Evolutionary conservation across 2,888 invertebrate species (phyloP), one percentile per base, ranked within the genome.

Genomic region (Hyppa rectilinea): DNA sequence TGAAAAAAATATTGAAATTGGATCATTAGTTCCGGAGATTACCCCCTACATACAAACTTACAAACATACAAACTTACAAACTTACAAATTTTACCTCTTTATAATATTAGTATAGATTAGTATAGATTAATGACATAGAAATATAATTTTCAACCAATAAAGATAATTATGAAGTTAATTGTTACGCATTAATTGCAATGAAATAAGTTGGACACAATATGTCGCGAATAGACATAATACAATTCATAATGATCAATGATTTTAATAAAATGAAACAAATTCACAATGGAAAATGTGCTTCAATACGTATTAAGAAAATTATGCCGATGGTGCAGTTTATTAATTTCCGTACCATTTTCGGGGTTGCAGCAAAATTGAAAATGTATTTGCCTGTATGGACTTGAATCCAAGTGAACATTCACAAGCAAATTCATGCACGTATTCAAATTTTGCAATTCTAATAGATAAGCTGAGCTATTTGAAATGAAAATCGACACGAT

Each of bases 401-500:
- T 68, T 58, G 43, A 36, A 60, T 50, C 23, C 45, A 74, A 81
- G 70, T 72, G 62, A 64, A 74, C 69, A 75, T 73, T 63, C 60
- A 61, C 62, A 61, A 59, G 36, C 58, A 61, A 74, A 75, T 79
- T 81, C 64, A 63, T 68, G 58, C 52, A 71, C 50, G 53, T 29
- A 70, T 71, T 76, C 36, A 68, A 81, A 80, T 79, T 81, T 75
- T 62, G 72, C 70, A 69, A 76, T 79, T 72, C 64, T 63, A 75
- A 86, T 82, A 75, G 61, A 75, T 71, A 74, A 58, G 47, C 60
- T 53, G 64, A 74, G 69, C 76, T 71, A 81, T 81, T 85, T 79
- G 73, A 83, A 81, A 80, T 76, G 64, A 81, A 85, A 79, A 78
- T 84, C 62, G 62, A 69, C 62, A 64, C 47, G 34, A 29, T 17